Conservation (phyloP, 1,140 invertebrate species). For the Heliconius melpomene region DNA sequence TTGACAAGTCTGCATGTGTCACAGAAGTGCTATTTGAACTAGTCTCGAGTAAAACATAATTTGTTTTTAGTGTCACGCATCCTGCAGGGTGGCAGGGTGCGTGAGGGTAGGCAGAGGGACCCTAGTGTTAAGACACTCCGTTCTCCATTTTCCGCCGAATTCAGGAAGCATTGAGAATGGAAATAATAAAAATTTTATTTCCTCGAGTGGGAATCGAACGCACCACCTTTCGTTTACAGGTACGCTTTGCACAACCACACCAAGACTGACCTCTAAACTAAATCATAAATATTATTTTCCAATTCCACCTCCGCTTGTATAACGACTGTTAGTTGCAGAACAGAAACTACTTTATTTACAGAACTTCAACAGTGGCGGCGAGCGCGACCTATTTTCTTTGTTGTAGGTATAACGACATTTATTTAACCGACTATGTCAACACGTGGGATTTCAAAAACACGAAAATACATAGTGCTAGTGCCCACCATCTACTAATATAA, state of each 20-base stretch:
- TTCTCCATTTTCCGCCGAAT: too few species aligned
- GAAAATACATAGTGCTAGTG: not conserved
- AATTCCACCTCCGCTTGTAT: not conserved
- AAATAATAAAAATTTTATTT: too few species aligned
- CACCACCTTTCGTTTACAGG: not conserved
- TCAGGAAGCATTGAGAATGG: too few species aligned
- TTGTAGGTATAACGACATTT: not conserved
- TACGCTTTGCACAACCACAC: not conserved
- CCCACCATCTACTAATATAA: not conserved
- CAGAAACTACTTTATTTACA: conserved; percentile 20
- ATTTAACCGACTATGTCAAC: conserved; percentile 14
- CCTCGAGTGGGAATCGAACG: too few species aligned
- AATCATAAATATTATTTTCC: not conserved
- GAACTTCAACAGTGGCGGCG: conserved; percentile 9
- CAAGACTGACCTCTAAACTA: not conserved
- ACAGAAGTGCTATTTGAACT: too few species aligned
- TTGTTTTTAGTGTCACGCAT: too few species aligned
- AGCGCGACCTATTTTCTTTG: conserved; percentile 23
- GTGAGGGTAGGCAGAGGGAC: too few species aligned
- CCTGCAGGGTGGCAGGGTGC: too few species aligned
- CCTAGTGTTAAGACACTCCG: too few species aligned
- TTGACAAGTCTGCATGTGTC: too few species aligned
- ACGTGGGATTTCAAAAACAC: not conserved
- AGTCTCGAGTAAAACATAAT: too few species aligned
- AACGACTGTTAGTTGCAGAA: not conserved